Percentiles rank a stretch among this genome's conserved stretches.
These are phyloP conservation scores for Trochalopteron elliotii DNA, from an alignment of 2,113 vertebrate genomes.

Conservation along the genomic window DNA sequence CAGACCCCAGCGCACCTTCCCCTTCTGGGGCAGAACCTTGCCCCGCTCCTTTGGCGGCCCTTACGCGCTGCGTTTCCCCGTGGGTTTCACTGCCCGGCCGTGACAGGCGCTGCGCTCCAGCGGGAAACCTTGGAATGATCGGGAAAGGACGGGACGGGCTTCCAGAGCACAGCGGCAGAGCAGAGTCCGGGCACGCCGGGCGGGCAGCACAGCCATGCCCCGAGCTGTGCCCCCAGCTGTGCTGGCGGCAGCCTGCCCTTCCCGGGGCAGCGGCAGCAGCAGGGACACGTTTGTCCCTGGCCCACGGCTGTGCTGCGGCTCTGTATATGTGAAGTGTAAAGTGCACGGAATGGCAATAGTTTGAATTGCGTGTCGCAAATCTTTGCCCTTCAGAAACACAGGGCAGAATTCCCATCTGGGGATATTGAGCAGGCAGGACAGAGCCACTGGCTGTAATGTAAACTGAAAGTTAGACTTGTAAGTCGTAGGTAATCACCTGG, in stretches of 20 bases:
- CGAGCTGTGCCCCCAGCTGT: neutral
- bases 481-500: neutral
- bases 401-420: neutral
- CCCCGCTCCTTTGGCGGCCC: neutral
- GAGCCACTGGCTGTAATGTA: neutral
- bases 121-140: neutral
- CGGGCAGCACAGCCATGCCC: neutral
- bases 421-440: neutral
- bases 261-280: fast-evolving
- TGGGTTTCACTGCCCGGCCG: neutral
- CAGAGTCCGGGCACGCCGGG: neutral
- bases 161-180: neutral
- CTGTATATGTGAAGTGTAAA: fast-evolving
- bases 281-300: neutral
- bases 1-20: neutral
- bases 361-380: neutral
- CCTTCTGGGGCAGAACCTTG: neutral
- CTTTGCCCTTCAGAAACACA: neutral
- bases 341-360: fast-evolving
- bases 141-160: neutral
- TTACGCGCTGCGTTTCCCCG: fast-evolving
- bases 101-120: neutral
- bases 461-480: neutral
- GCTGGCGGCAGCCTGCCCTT: neutral
- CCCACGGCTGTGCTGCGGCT: fast-evolving